Evolutionary conservation across 2,797 vertebrate genomes (phyloP), one percentile per base, ranked within the genome.

Genomic region (Hoplostethus mediterraneus): DNA sequence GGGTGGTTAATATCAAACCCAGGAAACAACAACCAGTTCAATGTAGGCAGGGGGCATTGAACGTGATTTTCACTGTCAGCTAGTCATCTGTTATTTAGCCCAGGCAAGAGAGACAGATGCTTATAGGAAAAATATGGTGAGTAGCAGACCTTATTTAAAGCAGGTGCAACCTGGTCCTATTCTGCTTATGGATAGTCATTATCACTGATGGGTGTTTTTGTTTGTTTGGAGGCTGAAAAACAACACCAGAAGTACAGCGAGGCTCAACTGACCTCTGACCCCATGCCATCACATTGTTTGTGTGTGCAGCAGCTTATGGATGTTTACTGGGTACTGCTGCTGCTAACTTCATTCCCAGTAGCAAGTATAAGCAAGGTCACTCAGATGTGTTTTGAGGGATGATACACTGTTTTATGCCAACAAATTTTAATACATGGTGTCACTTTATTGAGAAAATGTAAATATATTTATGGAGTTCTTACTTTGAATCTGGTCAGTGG

Each of bases 221-320:
- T 48, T 48, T 60, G 47, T 67, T 67, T 49, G 16, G n/a, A 17
- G 30, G 30, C 44, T 38, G 14, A 36, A 28, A 59, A 68, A 67
- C 49, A 53, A 53, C 17, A 33, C 30, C 44, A 7, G 42, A 10
- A 16, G 59, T 30, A 45, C 44, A 13, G 47, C 17, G 42, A 16
- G 47, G 21, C 21, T 11, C 45, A 38, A 21, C 54, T 67, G 65
- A 67, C 40, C 53, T 21, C 21, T 67, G 64, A 21, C 65, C 36
- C 38, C 17, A 36, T 55, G 51, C 4, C 51, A 21, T 21, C 21
- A 21, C 21, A 21, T 42, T 42, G 40, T 9, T 44, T 5, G 14
- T 56, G 53, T 60, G 25, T 61, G 9, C 9, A 42, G 44, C 17
- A 63, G 16, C 5, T 8, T 4, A n/a, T 14, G 45, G 4, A 47